Evolutionary conservation across 1,140 invertebrate species (phyloP), one percentile per base, ranked within the genome.

Genomic region (Sitodiplosis mosellana): DNA sequence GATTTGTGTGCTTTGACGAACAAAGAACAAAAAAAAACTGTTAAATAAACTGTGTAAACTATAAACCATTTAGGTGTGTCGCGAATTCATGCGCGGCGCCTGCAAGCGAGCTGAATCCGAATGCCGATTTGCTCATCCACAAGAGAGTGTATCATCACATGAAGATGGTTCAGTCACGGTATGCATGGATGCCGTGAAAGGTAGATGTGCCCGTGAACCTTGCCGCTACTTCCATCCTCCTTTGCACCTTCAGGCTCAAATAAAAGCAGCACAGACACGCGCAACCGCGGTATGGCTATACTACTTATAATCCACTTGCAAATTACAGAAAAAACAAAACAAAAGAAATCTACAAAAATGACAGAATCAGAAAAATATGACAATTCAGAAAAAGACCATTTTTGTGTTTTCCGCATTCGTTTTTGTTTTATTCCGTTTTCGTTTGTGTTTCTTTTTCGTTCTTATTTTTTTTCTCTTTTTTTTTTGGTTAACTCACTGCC

Each of bases 101-200:
- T 95, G 91, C 78, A 89, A 90, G 77, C 84, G 89, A 69, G 79
- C 86, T 65, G 87, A 91, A 75, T 80, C 80, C 65, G 89, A 94
- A 77, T 95, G 91, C 81, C 87, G 88, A 75, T 93, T 88, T 80
- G 90, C 91, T 71, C 91, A 95, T 78, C 89, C 90, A 73, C 82
- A 88, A 72, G 85, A 90, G 71, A 81, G 84, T 73, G 83, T 88
- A 74, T 83, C 76, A 69, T 83, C 87, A 75, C 83, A 83, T 74
- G 83, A 87, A 73, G 88, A 91, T 78, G 87, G 88, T 78, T 84
- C 82, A 74, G 84, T 93, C 75, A 93, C 88, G 75, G 89, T 94
- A 77, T 94, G 90, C 87, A 93, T 94, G 88, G 89, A 94, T 79
- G 88, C 87, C 77, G 83, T 93, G 76, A 93, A 92, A 79, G 86